Base-by-base conservation (phyloP, 2,888 invertebrate species). In the Noctuana brunneofusca region DNA sequence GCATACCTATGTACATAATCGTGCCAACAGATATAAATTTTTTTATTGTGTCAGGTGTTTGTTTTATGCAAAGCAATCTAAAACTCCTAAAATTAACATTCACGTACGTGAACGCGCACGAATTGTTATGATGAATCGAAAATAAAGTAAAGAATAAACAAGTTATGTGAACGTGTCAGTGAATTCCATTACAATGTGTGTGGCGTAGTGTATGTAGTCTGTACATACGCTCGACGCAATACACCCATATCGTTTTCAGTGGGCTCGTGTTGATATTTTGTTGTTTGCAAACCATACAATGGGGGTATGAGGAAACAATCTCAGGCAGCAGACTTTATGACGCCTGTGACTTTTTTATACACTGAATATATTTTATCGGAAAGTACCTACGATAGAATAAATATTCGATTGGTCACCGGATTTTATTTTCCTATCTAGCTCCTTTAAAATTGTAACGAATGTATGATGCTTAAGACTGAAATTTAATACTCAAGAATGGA, bases 161-260 rank as follows among this genome's bases (percentile, higher is more conserved):
- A 53, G 20, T 50, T 27, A 50, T 9, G 35, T 18, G 32, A 20
- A 35, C 52, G 52, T 53, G 52, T 27, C 52, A 32, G 18, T 53
- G 52, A 53, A 53, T 53, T 50, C 52, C 35, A 53, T 35, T 53
- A 53, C 52, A 43, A 18, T 43, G 16, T 18, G 22, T 52, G 14
- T 27, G 50, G 20, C 27, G 30, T 4, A 9, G 22, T n/a, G 30
- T 32, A 18, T 16, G 1, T 16, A 12, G 2, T 4, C 18, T 9
- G 24, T 24, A 24, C 24, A 24, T 18, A 41, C 38, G 16, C 50
- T 3, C 30, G 14, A 16, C 12, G 14, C 18, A 30, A 50, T 50
- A 50, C 9, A 30, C 32, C 46, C 43, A 35, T 60, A 60, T 60
- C 59, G 53, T 32, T 60, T 53, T 53, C 53, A 35, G 59, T 46